Conservation (phyloP, 2,888 invertebrate genomes). For the Dryobotodes eremita region DNA sequence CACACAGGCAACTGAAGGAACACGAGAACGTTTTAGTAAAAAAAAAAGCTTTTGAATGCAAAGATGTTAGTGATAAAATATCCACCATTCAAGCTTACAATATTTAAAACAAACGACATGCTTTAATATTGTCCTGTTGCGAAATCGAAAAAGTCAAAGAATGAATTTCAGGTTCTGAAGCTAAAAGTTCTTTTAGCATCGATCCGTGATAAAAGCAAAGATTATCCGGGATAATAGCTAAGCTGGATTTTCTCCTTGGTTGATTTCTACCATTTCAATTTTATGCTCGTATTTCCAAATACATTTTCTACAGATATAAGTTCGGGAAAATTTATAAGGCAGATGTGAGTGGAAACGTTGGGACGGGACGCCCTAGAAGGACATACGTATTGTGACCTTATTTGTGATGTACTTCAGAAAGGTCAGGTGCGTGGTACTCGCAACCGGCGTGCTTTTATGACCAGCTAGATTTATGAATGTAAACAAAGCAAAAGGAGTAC, state of each 20-base stretch:
- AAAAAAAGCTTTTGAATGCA: too few relatives aligned
- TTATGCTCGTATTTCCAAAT: conserved; percentile 21
- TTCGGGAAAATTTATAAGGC: background rate
- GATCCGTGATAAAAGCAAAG: conserved; percentile 21
- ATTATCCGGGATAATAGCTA: conserved; percentile 35
- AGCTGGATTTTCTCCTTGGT: conserved; percentile 30
- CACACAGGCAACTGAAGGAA: too few relatives aligned
- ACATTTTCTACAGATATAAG: conserved; percentile 2
- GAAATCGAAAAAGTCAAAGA: conserved; percentile 9
- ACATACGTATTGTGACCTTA: background rate
- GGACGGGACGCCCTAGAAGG: background rate
- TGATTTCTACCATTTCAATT: conserved; percentile 20
- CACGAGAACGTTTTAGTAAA: too few relatives aligned
- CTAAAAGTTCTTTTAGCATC: conserved; percentile 8
- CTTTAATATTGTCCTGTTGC: background rate
- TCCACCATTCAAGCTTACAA: too few relatives aligned
- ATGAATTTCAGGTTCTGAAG: conserved; percentile 4
- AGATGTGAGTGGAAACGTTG: background rate
- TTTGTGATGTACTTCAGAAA: background rate
- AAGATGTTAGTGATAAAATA: too few relatives aligned
- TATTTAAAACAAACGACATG: background rate
- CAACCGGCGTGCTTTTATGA: background rate
- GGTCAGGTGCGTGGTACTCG: background rate
- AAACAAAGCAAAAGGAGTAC: background rate
- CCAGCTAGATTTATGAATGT: background rate